Evolutionary conservation across 2,113 vertebrate genomes (phyloP).

Genomic region (Elgaria multicarinata): DNA sequence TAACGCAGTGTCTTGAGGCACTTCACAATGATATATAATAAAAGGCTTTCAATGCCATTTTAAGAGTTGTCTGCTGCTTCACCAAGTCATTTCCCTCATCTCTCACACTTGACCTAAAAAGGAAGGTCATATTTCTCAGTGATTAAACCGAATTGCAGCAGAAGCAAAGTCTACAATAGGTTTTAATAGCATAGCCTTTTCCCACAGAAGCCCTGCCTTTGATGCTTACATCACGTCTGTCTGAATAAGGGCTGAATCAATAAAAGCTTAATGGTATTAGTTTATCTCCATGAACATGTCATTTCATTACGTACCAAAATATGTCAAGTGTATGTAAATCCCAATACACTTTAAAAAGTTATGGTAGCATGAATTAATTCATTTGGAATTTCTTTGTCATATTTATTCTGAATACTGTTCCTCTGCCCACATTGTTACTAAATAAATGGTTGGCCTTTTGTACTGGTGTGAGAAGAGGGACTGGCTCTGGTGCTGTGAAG

Average conservation of each 20-base stretch:
- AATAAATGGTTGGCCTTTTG: not conserved
- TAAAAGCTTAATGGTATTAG: conserved; percentile 32
- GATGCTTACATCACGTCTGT: conserved; percentile 56
- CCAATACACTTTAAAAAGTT: not conserved
- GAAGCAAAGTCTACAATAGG: conserved; percentile 36
- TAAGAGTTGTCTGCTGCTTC: conserved; percentile 41
- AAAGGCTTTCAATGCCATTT: conserved; percentile 47
- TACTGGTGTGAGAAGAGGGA: too few species aligned
- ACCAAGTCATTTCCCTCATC: conserved; percentile 44
- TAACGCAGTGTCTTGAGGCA: conserved; percentile 32
- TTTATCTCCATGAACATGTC: conserved; percentile 22
- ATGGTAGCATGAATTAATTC: not conserved
- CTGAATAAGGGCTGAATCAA: conserved; percentile 23
- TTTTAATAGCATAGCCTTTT: conserved; percentile 60
- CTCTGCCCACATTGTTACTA: not conserved
- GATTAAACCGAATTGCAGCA: conserved; percentile 53
- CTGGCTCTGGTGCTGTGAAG: too few species aligned
- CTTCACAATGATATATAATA: conserved; percentile 53
- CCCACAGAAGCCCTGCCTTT: conserved; percentile 38
- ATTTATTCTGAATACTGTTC: not conserved
- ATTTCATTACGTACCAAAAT: not conserved
- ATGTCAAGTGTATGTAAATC: conserved; percentile 4
- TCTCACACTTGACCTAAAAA: conserved; percentile 36
- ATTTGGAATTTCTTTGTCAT: not conserved
- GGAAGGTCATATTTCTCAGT: conserved; percentile 42